Base-by-base conservation (phyloP, 2,797 vertebrate species). In the Urosaurus nigricauda region DNA sequence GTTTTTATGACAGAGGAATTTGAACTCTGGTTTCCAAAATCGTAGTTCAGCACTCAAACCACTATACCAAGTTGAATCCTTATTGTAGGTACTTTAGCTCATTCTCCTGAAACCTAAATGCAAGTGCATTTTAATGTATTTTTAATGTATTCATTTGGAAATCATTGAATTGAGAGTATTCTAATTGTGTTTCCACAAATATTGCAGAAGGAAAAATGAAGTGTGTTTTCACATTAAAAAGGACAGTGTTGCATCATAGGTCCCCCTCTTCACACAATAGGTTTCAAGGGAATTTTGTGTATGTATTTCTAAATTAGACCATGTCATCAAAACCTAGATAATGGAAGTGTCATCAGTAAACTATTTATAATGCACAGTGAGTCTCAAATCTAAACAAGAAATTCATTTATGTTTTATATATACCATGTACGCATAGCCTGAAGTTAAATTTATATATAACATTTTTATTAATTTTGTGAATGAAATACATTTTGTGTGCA, bases 81-180 rank as follows among this genome's bases (percentile, higher is more conserved):
- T n/a, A 37, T n/a, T 43, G 56, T 94, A 53, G 74, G 2, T 37
- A 21, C 47, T 21, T 88, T 51, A 68, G 29, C 70, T 65, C 26
- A 47, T 79, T 95, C 63, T 84, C 90, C 92, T 89, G 73, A 91
- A 90, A 89, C 93, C 92, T 92, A 92, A 94, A 93, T 92, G 88
- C 85, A 92, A 95, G 93, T 77, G 24, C 8, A 8, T 63, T 75
- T 56, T 71, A 91, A n/a, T 53, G 29, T 32, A 32, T 68, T 68
- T 53, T 35, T 70, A n/a, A 88, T 90, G 91, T 83, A 79, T 77
- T 58, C 94, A 90, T 96, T 96, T 93, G 90, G 63, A 94, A 94
- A 92, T 94, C 94, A 92, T 95, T 93, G 80, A 94, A 96, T 89
- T 85, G 92, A 94, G 93, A 95, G 70, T 87, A 87, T 89, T 93